These are phyloP conservation scores for Andricus quercusramuli DNA, from an alignment of 2,888 invertebrate species.

Conservation along the genomic window DNA sequence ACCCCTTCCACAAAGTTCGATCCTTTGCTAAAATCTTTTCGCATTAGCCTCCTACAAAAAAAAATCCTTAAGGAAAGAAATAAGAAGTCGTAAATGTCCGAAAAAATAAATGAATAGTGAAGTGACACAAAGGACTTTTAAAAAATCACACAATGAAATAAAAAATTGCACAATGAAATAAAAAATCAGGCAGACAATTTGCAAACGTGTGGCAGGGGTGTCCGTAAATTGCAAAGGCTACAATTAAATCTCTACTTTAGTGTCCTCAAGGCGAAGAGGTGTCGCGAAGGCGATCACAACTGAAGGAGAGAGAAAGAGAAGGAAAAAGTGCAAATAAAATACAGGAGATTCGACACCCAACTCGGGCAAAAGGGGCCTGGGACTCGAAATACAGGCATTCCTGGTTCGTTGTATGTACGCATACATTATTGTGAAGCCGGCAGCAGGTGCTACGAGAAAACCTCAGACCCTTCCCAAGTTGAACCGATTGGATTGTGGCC, in stretches of 20 bases:
- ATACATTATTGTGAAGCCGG: conserved; percentile 28
- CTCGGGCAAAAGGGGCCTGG: conserved; percentile 11
- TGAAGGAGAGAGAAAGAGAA: conserved; percentile 33
- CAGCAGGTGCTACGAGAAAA: conserved; percentile 28
- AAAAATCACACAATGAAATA: conserved; percentile 26
- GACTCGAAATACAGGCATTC: conserved; percentile 22
- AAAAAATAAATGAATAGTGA: not conserved
- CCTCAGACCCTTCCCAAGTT: conserved; percentile 25
- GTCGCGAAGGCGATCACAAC: conserved; percentile 16
- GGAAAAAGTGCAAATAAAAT: conserved; percentile 35
- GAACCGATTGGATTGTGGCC: conserved; percentile 44
- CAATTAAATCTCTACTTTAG: conserved; percentile 41
- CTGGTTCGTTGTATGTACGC: conserved; percentile 20
- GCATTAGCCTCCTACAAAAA: conserved; percentile 4
- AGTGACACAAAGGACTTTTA: conserved; percentile 5
- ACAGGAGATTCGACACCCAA: conserved; percentile 35
- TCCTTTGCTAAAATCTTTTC: conserved; percentile 28
- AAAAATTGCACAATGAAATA: not conserved
- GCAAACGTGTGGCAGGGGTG: conserved; percentile 31
- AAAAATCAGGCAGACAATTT: conserved; percentile 28
- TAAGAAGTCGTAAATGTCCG: conserved; percentile 1
- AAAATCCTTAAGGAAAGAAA: conserved; percentile 3
- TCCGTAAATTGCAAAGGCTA: conserved; percentile 36
- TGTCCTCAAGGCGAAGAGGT: conserved; percentile 33
- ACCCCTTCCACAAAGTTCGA: conserved; percentile 27